These are phyloP conservation scores for Mionectes olivaceus DNA, from an alignment of 2,797 vertebrate genomes.

Conservation along the genomic window DNA sequence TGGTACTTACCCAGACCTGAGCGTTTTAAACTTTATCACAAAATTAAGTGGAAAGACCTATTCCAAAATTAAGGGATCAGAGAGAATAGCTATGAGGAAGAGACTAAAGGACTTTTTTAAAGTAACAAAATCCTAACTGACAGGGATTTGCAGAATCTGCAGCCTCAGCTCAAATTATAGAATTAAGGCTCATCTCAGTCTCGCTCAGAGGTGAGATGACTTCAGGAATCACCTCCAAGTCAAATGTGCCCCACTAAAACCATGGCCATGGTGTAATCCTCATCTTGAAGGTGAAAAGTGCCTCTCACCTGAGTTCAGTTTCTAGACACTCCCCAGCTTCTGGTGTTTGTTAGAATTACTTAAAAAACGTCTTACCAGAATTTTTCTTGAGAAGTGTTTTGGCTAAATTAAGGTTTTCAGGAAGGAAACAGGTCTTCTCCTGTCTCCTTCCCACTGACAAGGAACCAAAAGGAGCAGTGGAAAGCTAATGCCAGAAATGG, in stretches of 20 bases:
- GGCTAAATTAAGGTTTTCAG: not conserved
- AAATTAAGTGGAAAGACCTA: not conserved
- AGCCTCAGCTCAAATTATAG: not conserved
- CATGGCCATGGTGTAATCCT: accelerated
- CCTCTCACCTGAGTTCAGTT: not conserved
- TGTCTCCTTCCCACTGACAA: not conserved
- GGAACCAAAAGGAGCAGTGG: accelerated
- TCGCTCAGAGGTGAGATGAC: not conserved
- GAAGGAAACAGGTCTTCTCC: not conserved
- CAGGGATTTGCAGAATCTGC: not conserved
- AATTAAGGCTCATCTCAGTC: not conserved
- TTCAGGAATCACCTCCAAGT: not conserved
- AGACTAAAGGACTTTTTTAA: not conserved
- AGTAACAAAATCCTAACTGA: not conserved
- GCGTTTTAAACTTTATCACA: not conserved
- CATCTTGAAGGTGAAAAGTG: not conserved
- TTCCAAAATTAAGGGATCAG: not conserved
- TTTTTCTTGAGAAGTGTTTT: not conserved
- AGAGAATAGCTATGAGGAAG: not conserved
- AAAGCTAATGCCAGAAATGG: not conserved
- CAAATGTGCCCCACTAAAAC: accelerated
- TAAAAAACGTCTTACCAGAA: not conserved
- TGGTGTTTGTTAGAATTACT: not conserved
- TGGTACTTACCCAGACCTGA: not conserved
- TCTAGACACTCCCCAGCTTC: not conserved